These are phyloP conservation scores for Dicentrarchus labrax DNA, from an alignment of 2,113 vertebrate genomes.

Conservation along the genomic window DNA sequence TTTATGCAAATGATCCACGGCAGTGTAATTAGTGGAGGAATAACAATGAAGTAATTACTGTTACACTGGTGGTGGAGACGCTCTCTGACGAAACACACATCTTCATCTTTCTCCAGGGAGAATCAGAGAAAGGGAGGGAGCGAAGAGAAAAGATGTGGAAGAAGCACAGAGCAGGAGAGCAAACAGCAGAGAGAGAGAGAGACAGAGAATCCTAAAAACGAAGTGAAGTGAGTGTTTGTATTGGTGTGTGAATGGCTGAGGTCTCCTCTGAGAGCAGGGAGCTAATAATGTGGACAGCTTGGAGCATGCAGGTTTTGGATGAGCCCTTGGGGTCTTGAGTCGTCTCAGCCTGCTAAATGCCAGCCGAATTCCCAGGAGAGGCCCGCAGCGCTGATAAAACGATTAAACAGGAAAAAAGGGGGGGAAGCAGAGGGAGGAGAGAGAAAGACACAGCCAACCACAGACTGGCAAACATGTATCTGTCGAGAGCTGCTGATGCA, in stretches of 20 bases:
- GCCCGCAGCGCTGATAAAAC: constrained; percentile 25
- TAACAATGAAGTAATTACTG: constrained; percentile 36
- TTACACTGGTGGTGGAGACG: constrained; percentile 9
- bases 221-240: constrained; percentile 14
- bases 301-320: constrained; percentile 61
- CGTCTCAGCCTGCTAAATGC: constrained; percentile 55
- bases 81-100: not conserved
- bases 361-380: constrained; percentile 49
- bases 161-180: not conserved
- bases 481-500: constrained; percentile 4
- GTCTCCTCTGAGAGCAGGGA: constrained; percentile 41
- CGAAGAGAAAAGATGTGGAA: not conserved
- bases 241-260: constrained; percentile 13
- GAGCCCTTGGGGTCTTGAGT: constrained; percentile 50
- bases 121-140: not conserved
- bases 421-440: not conserved
- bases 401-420: constrained; percentile 25
- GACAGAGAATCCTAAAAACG: not conserved
- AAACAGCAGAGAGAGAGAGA: not conserved
- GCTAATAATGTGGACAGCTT: constrained; percentile 63
- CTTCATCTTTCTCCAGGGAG: not conserved
- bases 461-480: constrained; percentile 46
- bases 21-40: constrained; percentile 22
- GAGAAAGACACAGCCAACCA: constrained; percentile 2
- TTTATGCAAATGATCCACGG: constrained; percentile 17